Base-by-base conservation (phyloP, 2,113 vertebrate species). In the Delphinapterus leucas region DNA sequence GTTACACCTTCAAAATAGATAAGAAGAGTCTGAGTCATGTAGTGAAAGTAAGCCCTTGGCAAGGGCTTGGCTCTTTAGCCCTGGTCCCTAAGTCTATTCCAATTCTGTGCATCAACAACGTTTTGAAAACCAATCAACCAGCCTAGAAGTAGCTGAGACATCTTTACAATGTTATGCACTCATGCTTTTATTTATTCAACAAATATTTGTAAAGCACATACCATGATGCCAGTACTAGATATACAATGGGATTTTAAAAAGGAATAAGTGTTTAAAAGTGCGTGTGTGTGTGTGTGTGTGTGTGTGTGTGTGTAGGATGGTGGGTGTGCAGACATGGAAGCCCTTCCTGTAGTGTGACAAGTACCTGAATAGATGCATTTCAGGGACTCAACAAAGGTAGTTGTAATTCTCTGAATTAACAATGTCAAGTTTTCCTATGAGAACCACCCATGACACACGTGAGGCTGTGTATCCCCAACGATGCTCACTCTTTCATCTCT, bases 71-170 rank as follows among this genome's bases (percentile, higher is more conserved):
- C 8, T 87, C 38, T 41, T 88, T 80, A 53, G 15, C 23, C 10
- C 5, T 74, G 28, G 31, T 79, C 28, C 65, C 58, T 82, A n/a
- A 53, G 15, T 91, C 63, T 74, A 31, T 68, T 88, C 36, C 6
- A 73, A 33, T 89, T 97, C 18, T 71, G 20, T 77, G 33, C 9
- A 60, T 82, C 36, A 47, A 44, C 14, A 88, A 58, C 8, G 71
- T 67, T 95, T 83, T 93, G 23, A 97, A 96, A 96, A 93, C 6
- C 33, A 89, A 61, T 8, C n/a, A 90, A 71, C 15, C 41, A 53
- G 9, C 41, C 38, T 63, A 38, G 23, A 81, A 85, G 18, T 90
- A 85, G 31, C 26, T 87, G 26, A 91, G 26, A 38, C 10, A 73
- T 23, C 12, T 13, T 25, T 88, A 79, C 14, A 87, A 12, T 65